A percentile compares a stretch with the other conserved stretches of the same genome.
These are phyloP conservation scores for Cecidostiba fungosa DNA, from an alignment of 2,888 invertebrate species.

Conservation along the genomic window DNA sequence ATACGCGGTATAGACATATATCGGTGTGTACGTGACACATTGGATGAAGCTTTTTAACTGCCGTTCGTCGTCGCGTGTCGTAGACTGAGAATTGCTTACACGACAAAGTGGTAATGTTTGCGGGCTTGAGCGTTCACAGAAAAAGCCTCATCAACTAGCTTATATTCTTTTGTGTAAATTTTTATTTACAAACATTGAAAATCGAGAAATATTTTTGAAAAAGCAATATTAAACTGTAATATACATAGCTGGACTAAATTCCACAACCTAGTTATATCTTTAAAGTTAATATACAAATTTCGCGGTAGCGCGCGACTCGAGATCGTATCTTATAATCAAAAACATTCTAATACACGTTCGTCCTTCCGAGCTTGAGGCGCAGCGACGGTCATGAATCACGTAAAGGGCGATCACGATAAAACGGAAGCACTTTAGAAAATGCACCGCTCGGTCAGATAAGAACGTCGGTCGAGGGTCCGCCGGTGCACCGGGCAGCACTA, in stretches of 20 bases:
- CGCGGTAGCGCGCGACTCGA: too few species aligned
- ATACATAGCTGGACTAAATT: too few species aligned
- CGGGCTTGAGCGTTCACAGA: neutral
- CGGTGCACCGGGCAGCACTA: neutral
- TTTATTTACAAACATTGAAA: too few species aligned
- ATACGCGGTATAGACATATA: neutral
- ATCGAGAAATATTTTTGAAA: too few species aligned
- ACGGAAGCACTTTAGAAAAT: constrained; percentile 45
- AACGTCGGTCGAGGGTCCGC: neutral
- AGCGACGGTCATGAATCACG: constrained; percentile 28
- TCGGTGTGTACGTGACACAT: neutral
- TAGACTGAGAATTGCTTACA: neutral
- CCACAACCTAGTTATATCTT: too few species aligned
- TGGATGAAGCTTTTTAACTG: constrained; percentile 2
- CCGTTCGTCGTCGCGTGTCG: neutral
- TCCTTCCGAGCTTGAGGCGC: constrained; percentile 17
- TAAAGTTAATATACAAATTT: too few species aligned
- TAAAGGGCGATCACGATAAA: constrained; percentile 35
- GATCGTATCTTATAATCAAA: neutral
- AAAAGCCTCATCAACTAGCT: too few species aligned
- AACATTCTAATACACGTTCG: constrained; percentile 33
- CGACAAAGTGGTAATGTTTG: neutral
- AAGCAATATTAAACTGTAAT: too few species aligned
- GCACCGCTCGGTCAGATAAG: constrained; percentile 37
- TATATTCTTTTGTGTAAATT: too few species aligned